Evolutionary conservation across 2,888 invertebrate genomes (phyloP).

Genomic region (Noctua janthe): DNA sequence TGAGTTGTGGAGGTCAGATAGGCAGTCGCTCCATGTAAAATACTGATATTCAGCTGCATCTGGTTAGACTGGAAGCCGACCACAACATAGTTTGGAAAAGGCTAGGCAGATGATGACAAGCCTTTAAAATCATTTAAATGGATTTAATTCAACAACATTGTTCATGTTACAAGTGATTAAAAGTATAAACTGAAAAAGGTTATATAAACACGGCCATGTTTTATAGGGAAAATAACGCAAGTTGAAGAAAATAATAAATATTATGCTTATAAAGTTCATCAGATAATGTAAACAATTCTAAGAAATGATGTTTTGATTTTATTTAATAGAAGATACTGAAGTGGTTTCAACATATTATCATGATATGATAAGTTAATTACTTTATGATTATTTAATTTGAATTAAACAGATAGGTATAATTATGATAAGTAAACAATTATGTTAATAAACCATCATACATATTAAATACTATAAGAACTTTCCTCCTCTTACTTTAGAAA

Average conservation of each 20-base stretch:
- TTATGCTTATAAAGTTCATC: slow-evolving; percentile 6
- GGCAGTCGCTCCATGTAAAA: no score
- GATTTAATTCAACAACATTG: no score
- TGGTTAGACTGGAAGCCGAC: no score
- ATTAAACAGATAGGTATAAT: neutral
- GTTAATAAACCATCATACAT: neutral
- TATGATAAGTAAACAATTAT: neutral
- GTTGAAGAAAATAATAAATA: slow-evolving; percentile 12
- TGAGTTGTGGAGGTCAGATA: no score
- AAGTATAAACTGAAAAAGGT: neutral
- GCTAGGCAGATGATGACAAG: no score
- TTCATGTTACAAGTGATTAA: neutral
- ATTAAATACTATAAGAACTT: neutral
- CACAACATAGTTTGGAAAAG: no score
- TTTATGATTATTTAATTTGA: neutral
- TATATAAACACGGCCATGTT: neutral
- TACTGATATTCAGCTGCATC: no score
- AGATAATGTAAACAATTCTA: slow-evolving; percentile 17
- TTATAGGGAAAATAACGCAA: neutral
- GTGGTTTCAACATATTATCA: neutral
- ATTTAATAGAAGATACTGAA: neutral
- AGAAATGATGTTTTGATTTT: neutral
- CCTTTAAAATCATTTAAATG: no score
- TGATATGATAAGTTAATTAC: neutral
- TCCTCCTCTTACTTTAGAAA: no score